Conservation (phyloP, 2,888 invertebrate species). For the Pyrrhosoma nymphula region DNA sequence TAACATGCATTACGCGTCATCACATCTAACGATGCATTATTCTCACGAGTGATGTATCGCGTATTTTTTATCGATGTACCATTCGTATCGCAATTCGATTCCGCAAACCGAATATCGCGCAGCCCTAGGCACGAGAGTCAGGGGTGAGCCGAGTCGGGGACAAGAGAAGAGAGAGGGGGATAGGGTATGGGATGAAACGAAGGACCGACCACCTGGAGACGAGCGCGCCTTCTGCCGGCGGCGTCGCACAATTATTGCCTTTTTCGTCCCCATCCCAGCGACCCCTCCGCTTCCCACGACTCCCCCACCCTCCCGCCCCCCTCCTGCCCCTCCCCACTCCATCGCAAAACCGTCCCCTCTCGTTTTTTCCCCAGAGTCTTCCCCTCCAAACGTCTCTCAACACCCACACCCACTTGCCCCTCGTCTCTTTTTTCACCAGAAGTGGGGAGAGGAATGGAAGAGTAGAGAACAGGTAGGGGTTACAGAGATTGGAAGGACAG, state of each 20-base stretch:
- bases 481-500: background rate
- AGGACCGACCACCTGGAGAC: constrained; percentile 23
- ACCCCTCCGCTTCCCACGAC: background rate
- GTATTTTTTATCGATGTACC: too few relatives aligned
- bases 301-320: background rate
- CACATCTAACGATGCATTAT: too few relatives aligned
- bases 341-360: background rate
- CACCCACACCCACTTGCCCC: background rate
- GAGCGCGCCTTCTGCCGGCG: background rate
- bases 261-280: constrained; percentile 16
- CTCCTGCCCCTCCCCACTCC: background rate
- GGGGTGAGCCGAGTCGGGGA: background rate
- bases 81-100: too few relatives aligned
- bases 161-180: background rate
- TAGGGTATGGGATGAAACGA: background rate
- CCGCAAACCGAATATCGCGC: too few relatives aligned
- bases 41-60: too few relatives aligned
- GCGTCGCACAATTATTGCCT: constrained; percentile 55
- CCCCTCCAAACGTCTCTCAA: background rate
- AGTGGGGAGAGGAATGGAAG: background rate
- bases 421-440: background rate
- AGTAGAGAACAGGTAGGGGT: background rate
- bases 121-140: too few relatives aligned
- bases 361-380: background rate
- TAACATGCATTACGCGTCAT: too few relatives aligned